A percentile compares a stretch with the other conserved stretches of the same genome.
Evolutionary conservation across 2,113 vertebrate species (phyloP).

Genomic region (Calcarius ornatus): DNA sequence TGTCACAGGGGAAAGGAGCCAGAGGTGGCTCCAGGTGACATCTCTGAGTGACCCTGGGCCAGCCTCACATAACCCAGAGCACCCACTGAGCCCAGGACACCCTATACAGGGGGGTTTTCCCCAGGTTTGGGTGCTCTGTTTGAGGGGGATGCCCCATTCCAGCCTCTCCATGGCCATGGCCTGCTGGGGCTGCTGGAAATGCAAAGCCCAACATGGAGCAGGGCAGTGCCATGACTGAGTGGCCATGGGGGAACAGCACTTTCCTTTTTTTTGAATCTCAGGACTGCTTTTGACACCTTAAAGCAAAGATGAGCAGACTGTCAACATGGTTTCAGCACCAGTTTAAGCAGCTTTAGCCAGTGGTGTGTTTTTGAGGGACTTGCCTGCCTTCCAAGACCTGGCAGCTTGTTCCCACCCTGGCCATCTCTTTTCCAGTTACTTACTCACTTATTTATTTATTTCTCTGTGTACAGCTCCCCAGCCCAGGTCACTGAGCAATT

Average conservation of each 20-base stretch:
- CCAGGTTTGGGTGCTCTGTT: background rate
- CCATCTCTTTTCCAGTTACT: background rate
- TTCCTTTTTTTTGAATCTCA: background rate
- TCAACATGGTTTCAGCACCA: background rate
- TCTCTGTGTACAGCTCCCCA: background rate
- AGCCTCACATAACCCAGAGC: background rate
- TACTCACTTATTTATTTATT: background rate
- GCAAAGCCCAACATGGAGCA: rapidly evolving
- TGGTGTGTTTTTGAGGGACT: rapidly evolving
- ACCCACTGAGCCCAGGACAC: rapidly evolving
- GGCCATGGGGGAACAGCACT: rapidly evolving
- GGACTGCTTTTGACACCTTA: background rate
- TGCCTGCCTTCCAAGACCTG: background rate
- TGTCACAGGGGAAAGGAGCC: background rate
- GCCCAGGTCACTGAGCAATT: background rate
- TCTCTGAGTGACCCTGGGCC: background rate
- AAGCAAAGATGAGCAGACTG: background rate
- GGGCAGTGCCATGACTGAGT: background rate
- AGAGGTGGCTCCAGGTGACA: background rate
- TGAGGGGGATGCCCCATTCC: background rate
- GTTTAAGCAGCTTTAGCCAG: background rate
- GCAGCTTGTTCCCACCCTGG: background rate
- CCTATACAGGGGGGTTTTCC: background rate
- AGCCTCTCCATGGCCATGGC: background rate
- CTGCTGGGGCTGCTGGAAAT: background rate